These are phyloP conservation scores for Oryzias dopingdopingensis DNA, from an alignment of 2,797 vertebrate species.

Conservation along the genomic window DNA sequence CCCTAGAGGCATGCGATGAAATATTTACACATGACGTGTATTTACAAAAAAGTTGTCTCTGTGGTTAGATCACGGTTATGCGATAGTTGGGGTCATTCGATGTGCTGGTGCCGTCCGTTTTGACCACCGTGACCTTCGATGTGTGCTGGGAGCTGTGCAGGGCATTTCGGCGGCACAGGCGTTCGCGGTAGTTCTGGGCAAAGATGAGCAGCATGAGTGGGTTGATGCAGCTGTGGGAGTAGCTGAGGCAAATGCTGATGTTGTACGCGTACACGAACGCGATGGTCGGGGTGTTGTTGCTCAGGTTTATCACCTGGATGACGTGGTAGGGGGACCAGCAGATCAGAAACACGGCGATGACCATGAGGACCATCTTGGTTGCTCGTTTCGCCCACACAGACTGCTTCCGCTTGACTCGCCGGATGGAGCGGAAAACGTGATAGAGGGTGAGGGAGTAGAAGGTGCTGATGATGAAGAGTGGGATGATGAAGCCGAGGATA, in stretches of 20 bases:
- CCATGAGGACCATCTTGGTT: slow-evolving; percentile 83
- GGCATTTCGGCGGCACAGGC: slow-evolving; percentile 65
- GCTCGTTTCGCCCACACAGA: slow-evolving; percentile 79
- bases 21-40: slow-evolving; percentile 5
- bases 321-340: slow-evolving; percentile 85
- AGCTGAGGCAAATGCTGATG: slow-evolving; percentile 83
- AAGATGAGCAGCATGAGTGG: slow-evolving; percentile 83
- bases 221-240: slow-evolving; percentile 86
- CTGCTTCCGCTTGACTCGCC: slow-evolving; percentile 80
- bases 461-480: slow-evolving; percentile 82
- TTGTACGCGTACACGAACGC: slow-evolving; percentile 80
- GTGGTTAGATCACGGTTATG: slow-evolving; percentile 60
- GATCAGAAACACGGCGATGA: slow-evolving; percentile 78
- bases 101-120: slow-evolving; percentile 66
- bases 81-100: slow-evolving; percentile 60
- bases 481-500: slow-evolving; percentile 80
- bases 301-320: slow-evolving; percentile 82
- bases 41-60: neutral
- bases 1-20: neutral
- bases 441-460: slow-evolving; percentile 83
- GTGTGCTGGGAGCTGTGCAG: slow-evolving; percentile 65
- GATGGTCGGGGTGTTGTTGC: slow-evolving; percentile 70
- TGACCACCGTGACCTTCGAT: slow-evolving; percentile 74
- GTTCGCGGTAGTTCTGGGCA: slow-evolving; percentile 82
- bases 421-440: slow-evolving; percentile 82